These are phyloP conservation scores for Typhlichthys eigenmanni DNA, from an alignment of 2,797 vertebrate species.

Conservation along the genomic window DNA sequence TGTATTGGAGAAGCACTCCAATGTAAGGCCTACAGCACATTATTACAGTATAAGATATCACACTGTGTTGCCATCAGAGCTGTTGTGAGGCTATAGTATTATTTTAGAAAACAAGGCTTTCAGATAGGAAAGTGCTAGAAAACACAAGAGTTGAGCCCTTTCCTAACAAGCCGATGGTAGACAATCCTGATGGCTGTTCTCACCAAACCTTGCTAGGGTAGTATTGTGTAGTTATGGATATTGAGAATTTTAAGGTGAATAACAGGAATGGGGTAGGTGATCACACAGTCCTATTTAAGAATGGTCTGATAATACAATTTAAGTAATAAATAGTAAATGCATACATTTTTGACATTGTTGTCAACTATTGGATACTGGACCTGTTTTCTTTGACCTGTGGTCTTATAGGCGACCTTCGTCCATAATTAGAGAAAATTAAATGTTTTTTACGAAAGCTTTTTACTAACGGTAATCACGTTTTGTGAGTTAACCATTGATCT, in stretches of 20 bases:
- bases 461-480: slow-evolving; percentile 3
- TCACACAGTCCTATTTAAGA: slow-evolving; percentile 18
- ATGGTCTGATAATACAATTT: neutral
- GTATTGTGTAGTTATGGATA: slow-evolving; percentile 49
- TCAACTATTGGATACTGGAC: neutral
- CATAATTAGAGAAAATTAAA: slow-evolving; percentile 13
- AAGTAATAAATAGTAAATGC: neutral
- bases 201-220: slow-evolving; percentile 39
- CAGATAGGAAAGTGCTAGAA: slow-evolving; percentile 26
- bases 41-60: slow-evolving; percentile 36
- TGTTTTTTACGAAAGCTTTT: slow-evolving; percentile 3
- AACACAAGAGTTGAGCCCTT: slow-evolving; percentile 20
- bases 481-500: slow-evolving; percentile 11
- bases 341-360: neutral
- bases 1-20: slow-evolving; percentile 19
- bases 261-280: slow-evolving; percentile 29
- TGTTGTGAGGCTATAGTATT: slow-evolving; percentile 23
- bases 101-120: slow-evolving; percentile 33
- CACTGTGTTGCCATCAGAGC: neutral
- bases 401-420: neutral
- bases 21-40: slow-evolving; percentile 22
- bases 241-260: slow-evolving; percentile 36
- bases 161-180: slow-evolving; percentile 46
- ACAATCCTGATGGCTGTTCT: slow-evolving; percentile 47
- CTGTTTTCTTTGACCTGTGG: neutral